phyloP scores from a whole-genome alignment of 2,113 vertebrate genomes.

The Myrmecobius fasciatus region DNA sequence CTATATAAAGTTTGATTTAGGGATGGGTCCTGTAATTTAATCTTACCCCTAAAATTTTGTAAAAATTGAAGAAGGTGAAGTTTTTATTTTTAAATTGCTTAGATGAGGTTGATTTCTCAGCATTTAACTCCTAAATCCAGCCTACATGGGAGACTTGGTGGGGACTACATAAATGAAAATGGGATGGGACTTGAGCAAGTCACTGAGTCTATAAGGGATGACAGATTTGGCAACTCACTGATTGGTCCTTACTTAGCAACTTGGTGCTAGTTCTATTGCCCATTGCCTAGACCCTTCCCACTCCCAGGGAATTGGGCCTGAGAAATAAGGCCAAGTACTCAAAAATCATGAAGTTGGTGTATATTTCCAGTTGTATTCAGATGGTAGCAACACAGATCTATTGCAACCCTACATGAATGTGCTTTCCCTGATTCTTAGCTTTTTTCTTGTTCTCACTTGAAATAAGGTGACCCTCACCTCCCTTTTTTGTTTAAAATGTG shows the following conservation, averaged over 20 bases:
- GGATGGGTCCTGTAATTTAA: neutral
- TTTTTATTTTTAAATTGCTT: too few species aligned
- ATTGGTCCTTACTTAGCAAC: neutral
- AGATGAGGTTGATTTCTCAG: neutral
- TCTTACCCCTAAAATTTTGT: neutral
- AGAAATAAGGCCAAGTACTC: neutral
- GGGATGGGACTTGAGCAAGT: neutral
- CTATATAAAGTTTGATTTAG: neutral
- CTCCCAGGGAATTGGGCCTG: neutral
- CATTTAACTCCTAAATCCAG: neutral
- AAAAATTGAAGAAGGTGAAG: neutral
- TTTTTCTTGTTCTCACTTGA: neutral
- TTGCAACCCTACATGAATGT: neutral
- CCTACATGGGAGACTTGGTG: neutral
- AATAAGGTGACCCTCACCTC: neutral
- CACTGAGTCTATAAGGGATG: neutral
- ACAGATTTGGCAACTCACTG: neutral
- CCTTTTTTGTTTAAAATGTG: conserved; percentile 85
- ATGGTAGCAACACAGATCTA: neutral
- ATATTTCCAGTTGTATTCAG: neutral
- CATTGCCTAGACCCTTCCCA: neutral
- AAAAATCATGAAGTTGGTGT: neutral
- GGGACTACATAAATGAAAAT: neutral
- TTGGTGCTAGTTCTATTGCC: neutral
- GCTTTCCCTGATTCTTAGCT: neutral